A percentile compares a stretch with the other conserved stretches of the same genome.
phyloP scores from a whole-genome alignment of 2,113 vertebrate genomes.

The Pituophis catenifer region DNA sequence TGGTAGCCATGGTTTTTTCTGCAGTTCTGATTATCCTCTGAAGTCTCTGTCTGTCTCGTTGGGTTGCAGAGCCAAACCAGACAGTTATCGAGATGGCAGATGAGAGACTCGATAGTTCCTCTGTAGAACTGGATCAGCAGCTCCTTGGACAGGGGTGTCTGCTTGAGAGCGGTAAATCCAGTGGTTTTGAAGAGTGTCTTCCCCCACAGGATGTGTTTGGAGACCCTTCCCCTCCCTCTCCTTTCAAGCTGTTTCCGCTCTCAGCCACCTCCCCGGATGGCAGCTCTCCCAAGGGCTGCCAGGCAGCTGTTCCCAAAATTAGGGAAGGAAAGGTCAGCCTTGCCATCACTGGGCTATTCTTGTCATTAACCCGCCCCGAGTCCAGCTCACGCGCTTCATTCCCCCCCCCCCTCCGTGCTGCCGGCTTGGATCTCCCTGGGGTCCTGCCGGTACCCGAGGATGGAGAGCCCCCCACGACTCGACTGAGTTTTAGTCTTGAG shows the following conservation, averaged over 20 bases:
- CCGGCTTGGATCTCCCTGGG: neutral
- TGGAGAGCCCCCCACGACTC: constrained; percentile 26
- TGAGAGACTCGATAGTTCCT: too few species aligned
- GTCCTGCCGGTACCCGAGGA: neutral
- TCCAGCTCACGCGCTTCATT: neutral
- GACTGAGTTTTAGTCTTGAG: constrained; percentile 33
- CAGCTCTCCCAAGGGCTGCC: neutral
- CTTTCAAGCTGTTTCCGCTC: neutral
- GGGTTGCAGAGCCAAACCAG: too few species aligned
- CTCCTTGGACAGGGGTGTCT: too few species aligned
- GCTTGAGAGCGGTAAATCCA: neutral
- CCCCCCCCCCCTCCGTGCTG: too few species aligned
- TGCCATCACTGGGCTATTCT: constrained; percentile 8
- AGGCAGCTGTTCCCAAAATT: constrained; percentile 36
- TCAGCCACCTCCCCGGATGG: neutral
- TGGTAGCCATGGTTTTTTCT: too few species aligned
- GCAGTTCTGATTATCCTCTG: too few species aligned
- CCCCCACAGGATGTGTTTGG: neutral
- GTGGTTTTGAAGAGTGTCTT: neutral
- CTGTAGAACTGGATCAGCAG: too few species aligned
- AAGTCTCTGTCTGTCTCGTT: too few species aligned
- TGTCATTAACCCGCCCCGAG: neutral
- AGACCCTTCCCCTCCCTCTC: neutral
- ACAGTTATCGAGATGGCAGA: too few species aligned
- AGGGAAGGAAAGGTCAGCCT: constrained; percentile 43